Percentiles rank a stretch among this genome's conserved stretches.
Conservation (phyloP, 2,888 invertebrate species). For the Tinea semifulvella region DNA sequence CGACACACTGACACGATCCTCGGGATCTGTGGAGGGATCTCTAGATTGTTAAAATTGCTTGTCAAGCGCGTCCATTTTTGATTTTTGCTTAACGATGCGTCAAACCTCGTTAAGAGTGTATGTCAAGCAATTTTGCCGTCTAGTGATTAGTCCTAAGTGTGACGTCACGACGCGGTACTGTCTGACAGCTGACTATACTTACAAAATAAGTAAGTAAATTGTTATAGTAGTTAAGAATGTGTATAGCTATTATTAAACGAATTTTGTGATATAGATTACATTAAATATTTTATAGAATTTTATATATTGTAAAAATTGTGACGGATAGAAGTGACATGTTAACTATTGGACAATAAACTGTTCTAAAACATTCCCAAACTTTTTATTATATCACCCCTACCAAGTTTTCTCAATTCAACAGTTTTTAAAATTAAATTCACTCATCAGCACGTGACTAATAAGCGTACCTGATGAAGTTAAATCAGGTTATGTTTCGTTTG, state of each 20-base stretch:
- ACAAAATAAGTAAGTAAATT: too few relatives aligned
- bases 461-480: too few relatives aligned
- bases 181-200: too few relatives aligned
- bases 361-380: not conserved
- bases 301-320: conserved; percentile 36
- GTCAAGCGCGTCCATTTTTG: not conserved
- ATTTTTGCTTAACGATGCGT: too few relatives aligned
- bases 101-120: not conserved
- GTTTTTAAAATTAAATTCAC: too few relatives aligned
- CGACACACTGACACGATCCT: not conserved
- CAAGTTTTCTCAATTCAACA: too few relatives aligned
- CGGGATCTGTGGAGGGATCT: not conserved
- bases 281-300: conserved; percentile 34
- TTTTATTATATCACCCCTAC: not conserved
- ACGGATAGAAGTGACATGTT: too few relatives aligned
- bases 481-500: too few relatives aligned
- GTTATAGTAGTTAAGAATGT: not conserved
- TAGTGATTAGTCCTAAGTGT: too few relatives aligned
- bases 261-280: conserved; percentile 59
- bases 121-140: not conserved
- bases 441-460: too few relatives aligned
- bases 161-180: too few relatives aligned
- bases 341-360: conserved; percentile 15
- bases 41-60: not conserved
- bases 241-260: not conserved